These are phyloP conservation scores for Ooceraea biroi DNA, from an alignment of 1,140 invertebrate genomes.

Conservation along the genomic window DNA sequence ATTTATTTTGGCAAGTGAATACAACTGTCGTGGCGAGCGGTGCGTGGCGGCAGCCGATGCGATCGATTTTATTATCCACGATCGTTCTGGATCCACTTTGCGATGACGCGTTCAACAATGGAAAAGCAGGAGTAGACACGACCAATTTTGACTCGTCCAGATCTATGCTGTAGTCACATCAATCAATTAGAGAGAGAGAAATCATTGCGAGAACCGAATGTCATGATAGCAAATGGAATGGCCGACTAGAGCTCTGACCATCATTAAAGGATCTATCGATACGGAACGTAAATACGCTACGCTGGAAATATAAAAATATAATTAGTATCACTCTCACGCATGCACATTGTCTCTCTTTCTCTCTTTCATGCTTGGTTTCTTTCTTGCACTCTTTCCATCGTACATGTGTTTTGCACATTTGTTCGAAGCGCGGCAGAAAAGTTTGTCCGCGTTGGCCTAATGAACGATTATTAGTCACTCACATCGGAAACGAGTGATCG, in stretches of 20 bases:
- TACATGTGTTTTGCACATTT: neutral
- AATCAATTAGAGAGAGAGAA: slow-evolving; percentile 38
- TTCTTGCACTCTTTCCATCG: neutral
- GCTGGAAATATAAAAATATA: slow-evolving; percentile 70
- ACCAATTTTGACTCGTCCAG: neutral
- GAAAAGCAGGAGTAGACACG: neutral
- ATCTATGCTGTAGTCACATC: slow-evolving; percentile 9
- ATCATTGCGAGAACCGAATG: slow-evolving; percentile 24
- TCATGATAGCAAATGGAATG: neutral
- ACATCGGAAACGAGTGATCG: neutral
- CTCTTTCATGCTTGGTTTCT: slow-evolving; percentile 6
- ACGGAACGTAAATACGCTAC: slow-evolving; percentile 44
- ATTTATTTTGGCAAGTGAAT: slow-evolving; percentile 55
- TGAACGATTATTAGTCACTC: slow-evolving; percentile 21
- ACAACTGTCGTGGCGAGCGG: slow-evolving; percentile 27
- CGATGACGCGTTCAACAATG: neutral
- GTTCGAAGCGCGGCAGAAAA: slow-evolving; percentile 17
- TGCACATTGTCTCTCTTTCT: slow-evolving; percentile 26
- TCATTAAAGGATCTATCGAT: slow-evolving; percentile 45
- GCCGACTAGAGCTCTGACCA: neutral
- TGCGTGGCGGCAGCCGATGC: slow-evolving; percentile 24
- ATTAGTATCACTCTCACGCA: slow-evolving; percentile 9
- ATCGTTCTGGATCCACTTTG: slow-evolving; percentile 24
- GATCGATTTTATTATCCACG: slow-evolving; percentile 46
- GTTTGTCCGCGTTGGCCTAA: slow-evolving; percentile 8